These are phyloP conservation scores for Drosophila leontia DNA, from an alignment of 1,140 invertebrate species.

Conservation along the genomic window DNA sequence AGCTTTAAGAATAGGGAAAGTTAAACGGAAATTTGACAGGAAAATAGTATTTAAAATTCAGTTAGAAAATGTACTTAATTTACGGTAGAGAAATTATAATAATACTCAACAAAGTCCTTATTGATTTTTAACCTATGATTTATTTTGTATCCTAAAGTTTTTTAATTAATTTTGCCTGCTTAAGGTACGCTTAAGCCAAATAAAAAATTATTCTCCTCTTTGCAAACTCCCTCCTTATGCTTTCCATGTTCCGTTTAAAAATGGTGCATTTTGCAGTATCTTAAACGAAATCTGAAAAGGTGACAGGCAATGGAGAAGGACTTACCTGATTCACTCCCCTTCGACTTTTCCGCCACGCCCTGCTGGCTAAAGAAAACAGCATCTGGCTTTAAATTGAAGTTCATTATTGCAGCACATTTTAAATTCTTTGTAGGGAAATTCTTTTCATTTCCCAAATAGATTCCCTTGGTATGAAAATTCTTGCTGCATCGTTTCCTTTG, in stretches of 20 bases:
- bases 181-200: constrained; percentile 20
- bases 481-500: constrained; percentile 50
- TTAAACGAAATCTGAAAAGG: constrained; percentile 80
- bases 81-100: neutral
- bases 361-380: constrained; percentile 11
- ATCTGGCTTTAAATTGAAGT: constrained; percentile 69
- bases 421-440: constrained; percentile 47
- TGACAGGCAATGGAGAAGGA: constrained; percentile 40
- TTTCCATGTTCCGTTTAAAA: constrained; percentile 51
- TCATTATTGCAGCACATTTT: constrained; percentile 63
- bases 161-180: neutral
- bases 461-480: neutral
- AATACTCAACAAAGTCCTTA: no score
- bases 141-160: neutral
- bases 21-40: neutral
- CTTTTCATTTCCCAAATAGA: constrained; percentile 25
- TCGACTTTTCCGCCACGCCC: neutral
- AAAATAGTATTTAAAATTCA: constrained; percentile 1
- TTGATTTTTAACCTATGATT: neutral
- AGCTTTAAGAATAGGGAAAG: constrained; percentile 15
- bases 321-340: neutral
- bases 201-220: constrained; percentile 8
- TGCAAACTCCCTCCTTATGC: neutral
- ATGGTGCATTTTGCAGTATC: constrained; percentile 72
- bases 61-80: no score